Evolutionary conservation across 2,888 invertebrate species (phyloP).

Genomic region (Spilosoma lubricipeda): DNA sequence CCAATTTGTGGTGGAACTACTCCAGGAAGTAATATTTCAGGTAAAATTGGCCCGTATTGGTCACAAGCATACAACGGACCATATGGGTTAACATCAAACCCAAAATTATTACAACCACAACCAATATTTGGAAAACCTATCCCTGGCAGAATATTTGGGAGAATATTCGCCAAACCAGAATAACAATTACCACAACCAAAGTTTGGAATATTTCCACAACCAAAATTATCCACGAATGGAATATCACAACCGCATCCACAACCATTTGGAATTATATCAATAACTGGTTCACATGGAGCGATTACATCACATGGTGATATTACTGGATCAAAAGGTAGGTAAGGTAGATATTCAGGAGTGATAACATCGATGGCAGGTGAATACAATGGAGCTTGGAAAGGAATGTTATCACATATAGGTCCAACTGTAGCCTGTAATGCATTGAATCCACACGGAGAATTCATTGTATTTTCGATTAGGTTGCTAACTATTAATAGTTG

Average conservation of each 20-base stretch:
- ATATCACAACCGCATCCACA: conserved; percentile 19
- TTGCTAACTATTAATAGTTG: conserved; percentile 72
- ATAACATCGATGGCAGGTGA: conserved; percentile 30
- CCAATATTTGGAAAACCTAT: conserved; percentile 23
- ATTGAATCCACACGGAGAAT: conserved; percentile 2
- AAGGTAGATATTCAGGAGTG: conserved; percentile 24
- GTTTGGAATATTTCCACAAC: conserved; percentile 13
- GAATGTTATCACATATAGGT: conserved; percentile 13
- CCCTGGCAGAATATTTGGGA: neutral
- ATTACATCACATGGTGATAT: conserved; percentile 30
- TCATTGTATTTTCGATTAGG: conserved; percentile 57
- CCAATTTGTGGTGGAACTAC: neutral
- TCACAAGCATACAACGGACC: conserved; percentile 5
- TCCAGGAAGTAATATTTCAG: neutral
- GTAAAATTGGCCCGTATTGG: conserved; percentile 4
- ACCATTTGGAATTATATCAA: conserved; percentile 32
- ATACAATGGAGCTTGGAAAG: conserved; percentile 19
- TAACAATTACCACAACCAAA: conserved; percentile 14
- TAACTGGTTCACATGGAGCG: conserved; percentile 24
- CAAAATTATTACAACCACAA: conserved; percentile 48
- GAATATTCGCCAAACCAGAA: conserved; percentile 17
- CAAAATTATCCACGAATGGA: conserved; percentile 13
- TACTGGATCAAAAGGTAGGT: conserved; percentile 17
- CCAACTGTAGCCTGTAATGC: neutral
- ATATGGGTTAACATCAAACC: conserved; percentile 31